Conservation (phyloP, 2,113 vertebrate species). For the Mormyrus lacerda region DNA sequence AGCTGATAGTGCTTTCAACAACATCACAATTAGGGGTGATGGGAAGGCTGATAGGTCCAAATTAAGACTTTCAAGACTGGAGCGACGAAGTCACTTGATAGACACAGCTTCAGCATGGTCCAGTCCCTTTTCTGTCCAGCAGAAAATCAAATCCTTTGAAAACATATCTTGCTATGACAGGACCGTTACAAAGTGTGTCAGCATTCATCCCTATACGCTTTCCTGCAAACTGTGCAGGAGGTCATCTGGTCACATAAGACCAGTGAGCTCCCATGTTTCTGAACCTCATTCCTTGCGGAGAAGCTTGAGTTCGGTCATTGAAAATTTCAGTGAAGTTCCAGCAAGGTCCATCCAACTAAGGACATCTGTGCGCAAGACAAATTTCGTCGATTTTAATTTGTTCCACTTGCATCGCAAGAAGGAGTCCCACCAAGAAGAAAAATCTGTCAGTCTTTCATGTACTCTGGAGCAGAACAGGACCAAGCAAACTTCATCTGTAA, state of each 20-base stretch:
- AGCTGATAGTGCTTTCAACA: constrained; percentile 15
- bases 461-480: constrained; percentile 13
- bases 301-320: constrained; percentile 69
- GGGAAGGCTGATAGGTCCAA: constrained; percentile 40
- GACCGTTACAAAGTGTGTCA: constrained; percentile 57
- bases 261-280: constrained; percentile 19
- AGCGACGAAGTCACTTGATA: constrained; percentile 64
- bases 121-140: constrained; percentile 82
- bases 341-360: constrained; percentile 30
- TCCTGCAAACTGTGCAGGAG: constrained; percentile 63
- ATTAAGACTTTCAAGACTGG: constrained; percentile 36
- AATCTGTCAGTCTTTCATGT: background rate
- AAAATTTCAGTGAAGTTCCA: constrained; percentile 40
- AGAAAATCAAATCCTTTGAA: constrained; percentile 93
- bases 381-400: constrained; percentile 28
- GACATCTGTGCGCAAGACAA: constrained; percentile 40
- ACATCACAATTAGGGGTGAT: constrained; percentile 14
- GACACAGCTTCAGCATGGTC: constrained; percentile 63
- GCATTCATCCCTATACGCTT: constrained; percentile 55
- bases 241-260: constrained; percentile 58
- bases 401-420: background rate
- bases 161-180: constrained; percentile 81
- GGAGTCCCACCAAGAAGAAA: constrained; percentile 23
- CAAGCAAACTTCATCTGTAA: constrained; percentile 36
- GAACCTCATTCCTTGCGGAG: constrained; percentile 55